Evolutionary conservation across 2,113 vertebrate genomes (phyloP).

Genomic region (Onychostoma macrolepis): DNA sequence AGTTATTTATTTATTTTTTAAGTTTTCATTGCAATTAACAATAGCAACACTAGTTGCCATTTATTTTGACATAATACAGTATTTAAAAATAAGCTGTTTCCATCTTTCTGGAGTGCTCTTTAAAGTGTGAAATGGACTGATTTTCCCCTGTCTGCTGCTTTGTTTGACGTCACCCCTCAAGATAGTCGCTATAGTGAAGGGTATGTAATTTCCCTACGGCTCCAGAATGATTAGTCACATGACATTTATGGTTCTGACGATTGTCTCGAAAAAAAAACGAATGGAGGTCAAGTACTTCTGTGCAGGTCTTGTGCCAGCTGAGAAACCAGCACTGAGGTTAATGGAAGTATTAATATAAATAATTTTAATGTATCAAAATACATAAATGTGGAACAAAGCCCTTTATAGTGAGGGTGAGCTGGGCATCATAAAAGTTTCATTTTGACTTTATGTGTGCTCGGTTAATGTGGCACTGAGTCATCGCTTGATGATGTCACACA

Average conservation of each 20-base stretch:
- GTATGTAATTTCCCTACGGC: background rate
- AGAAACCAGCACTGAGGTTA: background rate
- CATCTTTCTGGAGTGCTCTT: background rate
- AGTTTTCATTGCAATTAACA: background rate
- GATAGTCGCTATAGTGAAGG: background rate
- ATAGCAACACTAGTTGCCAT: background rate
- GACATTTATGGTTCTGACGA: background rate
- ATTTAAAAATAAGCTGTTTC: background rate
- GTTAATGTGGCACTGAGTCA: constrained; percentile 13
- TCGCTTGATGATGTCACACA: background rate
- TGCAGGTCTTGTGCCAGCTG: background rate
- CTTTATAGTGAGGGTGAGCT: constrained; percentile 12
- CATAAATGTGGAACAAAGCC: background rate
- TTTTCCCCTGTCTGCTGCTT: background rate
- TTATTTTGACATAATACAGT: background rate
- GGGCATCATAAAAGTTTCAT: constrained; percentile 13
- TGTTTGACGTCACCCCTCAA: background rate
- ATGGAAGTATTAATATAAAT: background rate
- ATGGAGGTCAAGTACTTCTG: background rate
- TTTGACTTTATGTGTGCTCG: background rate
- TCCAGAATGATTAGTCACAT: background rate
- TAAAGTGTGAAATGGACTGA: background rate
- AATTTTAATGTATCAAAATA: background rate
- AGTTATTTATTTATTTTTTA: background rate
- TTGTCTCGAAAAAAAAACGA: background rate